These are phyloP conservation scores for Aphelinus atriplicis DNA, from an alignment of 1,140 invertebrate genomes.

Conservation along the genomic window DNA sequence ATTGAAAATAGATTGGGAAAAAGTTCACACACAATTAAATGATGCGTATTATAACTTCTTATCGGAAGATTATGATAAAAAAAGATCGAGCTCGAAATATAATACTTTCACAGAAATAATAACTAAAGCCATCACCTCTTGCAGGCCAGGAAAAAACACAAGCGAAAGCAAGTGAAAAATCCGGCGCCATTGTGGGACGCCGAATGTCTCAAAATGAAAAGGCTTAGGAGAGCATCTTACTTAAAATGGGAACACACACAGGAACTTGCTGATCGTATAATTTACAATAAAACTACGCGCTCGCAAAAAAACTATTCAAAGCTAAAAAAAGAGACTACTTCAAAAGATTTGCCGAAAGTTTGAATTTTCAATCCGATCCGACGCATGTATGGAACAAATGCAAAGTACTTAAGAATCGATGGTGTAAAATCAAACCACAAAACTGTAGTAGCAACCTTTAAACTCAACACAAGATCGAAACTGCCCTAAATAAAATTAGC, in stretches of 20 bases:
- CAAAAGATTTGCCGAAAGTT: not conserved
- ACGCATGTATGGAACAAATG: not conserved
- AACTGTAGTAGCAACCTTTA: slow-evolving; percentile 9
- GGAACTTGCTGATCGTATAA: slow-evolving; percentile 3
- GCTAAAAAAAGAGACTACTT: slow-evolving; percentile 13
- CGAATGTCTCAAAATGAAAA: slow-evolving; percentile 23
- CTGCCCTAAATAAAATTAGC: slow-evolving; percentile 4
- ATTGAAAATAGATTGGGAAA: slow-evolving; percentile 17
- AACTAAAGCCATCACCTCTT: slow-evolving; percentile 37
- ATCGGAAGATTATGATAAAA: not conserved
- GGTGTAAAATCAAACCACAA: not conserved
- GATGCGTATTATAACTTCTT: not conserved
- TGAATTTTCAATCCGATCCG: not conserved
- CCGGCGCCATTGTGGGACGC: slow-evolving; percentile 24
- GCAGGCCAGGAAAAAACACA: slow-evolving; percentile 13
- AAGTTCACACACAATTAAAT: not conserved
- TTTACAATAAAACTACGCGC: slow-evolving; percentile 12
- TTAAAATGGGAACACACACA: slow-evolving; percentile 13
- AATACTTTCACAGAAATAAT: slow-evolving; percentile 30
- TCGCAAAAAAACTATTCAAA: slow-evolving; percentile 3
- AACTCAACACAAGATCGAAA: not conserved
- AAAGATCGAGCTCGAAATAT: not conserved
- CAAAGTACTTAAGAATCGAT: not conserved
- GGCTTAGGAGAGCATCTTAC: not conserved
- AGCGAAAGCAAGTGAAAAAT: not conserved